Conservation (phyloP, 1,140 invertebrate genomes). For the Drosophila sturtevanti region DNA sequence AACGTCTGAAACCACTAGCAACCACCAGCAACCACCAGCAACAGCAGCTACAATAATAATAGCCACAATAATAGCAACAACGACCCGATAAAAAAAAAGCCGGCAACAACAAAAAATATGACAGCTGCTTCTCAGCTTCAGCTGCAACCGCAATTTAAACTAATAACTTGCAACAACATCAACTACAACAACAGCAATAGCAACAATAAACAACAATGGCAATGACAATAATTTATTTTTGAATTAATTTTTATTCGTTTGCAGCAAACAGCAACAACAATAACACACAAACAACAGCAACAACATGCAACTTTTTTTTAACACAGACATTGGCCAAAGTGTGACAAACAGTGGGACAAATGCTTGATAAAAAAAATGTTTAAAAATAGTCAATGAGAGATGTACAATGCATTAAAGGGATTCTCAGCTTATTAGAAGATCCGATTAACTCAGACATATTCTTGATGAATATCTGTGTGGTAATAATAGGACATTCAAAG, state of each 20-base stretch:
- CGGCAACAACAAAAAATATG: slow-evolving; percentile 57
- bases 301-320: slow-evolving; percentile 53
- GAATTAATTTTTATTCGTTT: slow-evolving; percentile 76
- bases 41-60: slow-evolving; percentile 12
- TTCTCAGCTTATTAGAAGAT: no score
- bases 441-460: no score
- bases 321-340: slow-evolving; percentile 45
- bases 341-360: not conserved
- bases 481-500: no score
- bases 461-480: no score
- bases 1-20: not conserved
- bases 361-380: not conserved
- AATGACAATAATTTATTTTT: slow-evolving; percentile 79
- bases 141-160: slow-evolving; percentile 76
- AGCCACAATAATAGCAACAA: slow-evolving; percentile 9
- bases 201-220: slow-evolving; percentile 52
- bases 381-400: not conserved
- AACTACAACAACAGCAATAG: slow-evolving; percentile 21
- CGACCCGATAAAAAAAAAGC: slow-evolving; percentile 32
- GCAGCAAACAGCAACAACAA: slow-evolving; percentile 33
- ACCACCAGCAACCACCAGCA: not conserved
- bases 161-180: slow-evolving; percentile 64
- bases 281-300: slow-evolving; percentile 41
- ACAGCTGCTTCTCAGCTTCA: slow-evolving; percentile 34
- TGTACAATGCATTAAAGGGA: no score